Evolutionary conservation across 2,797 vertebrate genomes (phyloP).

Genomic region (Sebastes hubbsi): DNA sequence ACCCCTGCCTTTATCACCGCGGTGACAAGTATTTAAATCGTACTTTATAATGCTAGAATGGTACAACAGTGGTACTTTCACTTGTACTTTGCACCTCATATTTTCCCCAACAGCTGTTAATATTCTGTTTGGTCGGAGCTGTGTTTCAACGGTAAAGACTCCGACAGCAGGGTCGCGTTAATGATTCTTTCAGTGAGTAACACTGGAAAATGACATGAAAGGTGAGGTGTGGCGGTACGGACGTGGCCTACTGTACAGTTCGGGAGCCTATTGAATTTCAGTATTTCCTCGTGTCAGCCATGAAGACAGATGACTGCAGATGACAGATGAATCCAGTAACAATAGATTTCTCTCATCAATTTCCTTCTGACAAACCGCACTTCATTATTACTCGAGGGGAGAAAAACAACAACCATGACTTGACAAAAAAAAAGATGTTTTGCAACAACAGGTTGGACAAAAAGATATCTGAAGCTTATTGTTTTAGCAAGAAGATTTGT

Average conservation of each 20-base stretch:
- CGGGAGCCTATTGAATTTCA: slow-evolving; percentile 5
- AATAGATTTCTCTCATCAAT: slow-evolving; percentile 5
- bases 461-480: neutral
- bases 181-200: slow-evolving; percentile 30
- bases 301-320: neutral
- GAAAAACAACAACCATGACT: neutral
- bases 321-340: neutral
- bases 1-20: neutral
- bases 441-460: neutral
- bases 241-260: neutral
- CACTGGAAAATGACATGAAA: neutral
- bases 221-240: neutral
- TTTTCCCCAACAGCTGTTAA: slow-evolving; percentile 2
- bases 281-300: slow-evolving; percentile 9
- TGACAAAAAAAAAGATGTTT: slow-evolving; percentile 8
- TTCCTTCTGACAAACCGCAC: neutral
- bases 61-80: neutral
- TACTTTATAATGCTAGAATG: neutral
- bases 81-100: slow-evolving; percentile 23
- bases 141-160: neutral
- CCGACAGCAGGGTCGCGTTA: slow-evolving; percentile 17
- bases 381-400: neutral
- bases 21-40: neutral
- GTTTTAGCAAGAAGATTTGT: neutral
- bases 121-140: neutral